Percentiles rank a stretch among this genome's conserved stretches.
These are phyloP conservation scores for Phaenicophaeus curvirostris DNA, from an alignment of 2,797 vertebrate genomes.

Conservation along the genomic window DNA sequence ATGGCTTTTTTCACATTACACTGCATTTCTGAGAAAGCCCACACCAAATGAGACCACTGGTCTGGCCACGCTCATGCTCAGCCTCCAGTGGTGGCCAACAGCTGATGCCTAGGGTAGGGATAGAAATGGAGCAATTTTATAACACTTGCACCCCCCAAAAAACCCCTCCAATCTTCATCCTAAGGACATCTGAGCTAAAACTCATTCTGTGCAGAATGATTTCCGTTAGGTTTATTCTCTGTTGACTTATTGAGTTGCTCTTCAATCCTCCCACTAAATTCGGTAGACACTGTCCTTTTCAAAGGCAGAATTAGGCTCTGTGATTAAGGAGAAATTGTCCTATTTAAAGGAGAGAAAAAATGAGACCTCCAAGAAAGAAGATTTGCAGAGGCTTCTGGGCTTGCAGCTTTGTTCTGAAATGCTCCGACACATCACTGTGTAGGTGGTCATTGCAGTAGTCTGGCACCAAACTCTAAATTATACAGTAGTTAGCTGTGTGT, in stretches of 20 bases:
- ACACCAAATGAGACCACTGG: not conserved
- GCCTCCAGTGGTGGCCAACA: not conserved
- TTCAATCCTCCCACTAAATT: not conserved
- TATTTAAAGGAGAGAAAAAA: constrained; percentile 4
- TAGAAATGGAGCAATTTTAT: not conserved
- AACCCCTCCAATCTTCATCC: not conserved
- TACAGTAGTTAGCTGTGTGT: not conserved
- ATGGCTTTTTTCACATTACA: rapidly evolving
- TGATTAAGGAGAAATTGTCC: constrained; percentile 11
- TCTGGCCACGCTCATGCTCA: not conserved
- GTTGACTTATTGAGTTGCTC: not conserved
- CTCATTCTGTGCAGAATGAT: not conserved
- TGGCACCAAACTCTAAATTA: not conserved
- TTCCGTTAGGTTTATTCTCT: not conserved
- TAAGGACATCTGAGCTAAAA: not conserved
- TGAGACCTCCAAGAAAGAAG: not conserved
- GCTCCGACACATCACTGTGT: not conserved
- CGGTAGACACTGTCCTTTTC: not conserved
- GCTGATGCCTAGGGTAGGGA: rapidly evolving
- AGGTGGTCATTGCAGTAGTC: not conserved
- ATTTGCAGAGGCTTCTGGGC: not conserved
- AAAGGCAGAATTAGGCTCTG: not conserved
- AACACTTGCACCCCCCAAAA: not conserved
- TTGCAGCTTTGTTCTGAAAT: not conserved
- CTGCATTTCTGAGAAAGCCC: not conserved